These are phyloP conservation scores for Otis tarda DNA, from an alignment of 2,113 vertebrate genomes.

Conservation along the genomic window DNA sequence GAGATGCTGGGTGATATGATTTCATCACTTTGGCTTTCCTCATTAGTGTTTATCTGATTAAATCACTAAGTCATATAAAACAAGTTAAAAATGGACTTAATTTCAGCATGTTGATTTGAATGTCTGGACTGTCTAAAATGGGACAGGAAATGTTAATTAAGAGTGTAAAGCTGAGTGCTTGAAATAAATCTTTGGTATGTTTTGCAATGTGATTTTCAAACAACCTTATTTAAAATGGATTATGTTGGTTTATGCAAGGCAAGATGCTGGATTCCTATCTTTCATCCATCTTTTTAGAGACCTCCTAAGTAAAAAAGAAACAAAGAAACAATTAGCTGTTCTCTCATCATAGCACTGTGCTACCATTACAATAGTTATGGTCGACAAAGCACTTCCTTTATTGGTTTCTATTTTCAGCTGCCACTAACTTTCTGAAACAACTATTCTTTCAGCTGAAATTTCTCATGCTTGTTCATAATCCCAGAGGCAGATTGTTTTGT, in stretches of 20 bases:
- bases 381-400: conserved; percentile 9
- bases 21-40: background rate
- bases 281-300: conserved; percentile 7
- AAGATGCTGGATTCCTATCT: background rate
- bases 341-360: conserved; percentile 21
- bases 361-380: conserved; percentile 28
- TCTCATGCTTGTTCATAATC: conserved; percentile 16
- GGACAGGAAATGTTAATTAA: background rate
- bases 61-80: background rate
- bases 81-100: background rate
- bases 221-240: background rate
- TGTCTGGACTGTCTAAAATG: background rate
- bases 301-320: conserved; percentile 1
- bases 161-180: background rate
- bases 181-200: background rate
- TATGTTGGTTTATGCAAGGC: background rate
- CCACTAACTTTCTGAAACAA: conserved; percentile 36
- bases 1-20: background rate
- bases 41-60: background rate
- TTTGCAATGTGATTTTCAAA: background rate
- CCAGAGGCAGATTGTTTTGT: conserved; percentile 11
- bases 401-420: conserved; percentile 28
- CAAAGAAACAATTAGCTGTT: conserved; percentile 28
- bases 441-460: conserved; percentile 36
- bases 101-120: background rate